Percentiles rank a stretch among this genome's conserved stretches.
Evolutionary conservation across 2,888 invertebrate species (phyloP).

Genomic region (Taenaris catops): DNA sequence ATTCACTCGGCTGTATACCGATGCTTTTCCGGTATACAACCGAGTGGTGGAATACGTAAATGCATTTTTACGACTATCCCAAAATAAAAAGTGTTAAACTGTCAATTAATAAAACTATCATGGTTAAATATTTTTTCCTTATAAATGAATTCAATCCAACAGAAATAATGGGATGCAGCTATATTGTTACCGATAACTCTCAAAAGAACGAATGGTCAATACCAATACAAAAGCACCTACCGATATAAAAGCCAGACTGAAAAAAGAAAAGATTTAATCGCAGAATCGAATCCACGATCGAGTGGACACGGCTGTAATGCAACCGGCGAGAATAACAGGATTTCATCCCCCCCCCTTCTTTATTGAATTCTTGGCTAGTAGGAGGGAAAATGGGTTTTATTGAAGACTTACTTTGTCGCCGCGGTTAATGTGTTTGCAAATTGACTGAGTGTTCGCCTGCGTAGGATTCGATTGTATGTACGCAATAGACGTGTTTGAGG

Average conservation of each 20-base stretch:
- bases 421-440: conserved; percentile 3
- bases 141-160: too few relatives aligned
- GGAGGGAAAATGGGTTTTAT: conserved; percentile 7
- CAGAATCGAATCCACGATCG: conserved; percentile 8
- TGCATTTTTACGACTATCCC: too few relatives aligned
- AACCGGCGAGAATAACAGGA: conserved; percentile 12
- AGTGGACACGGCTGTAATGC: conserved; percentile 8
- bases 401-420: conserved; percentile 9
- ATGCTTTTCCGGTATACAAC: too few relatives aligned
- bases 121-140: too few relatives aligned
- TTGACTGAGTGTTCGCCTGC: not conserved
- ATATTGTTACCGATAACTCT: conserved; percentile 6
- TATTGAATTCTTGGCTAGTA: conserved; percentile 7
- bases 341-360: conserved; percentile 12
- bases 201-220: conserved; percentile 6
- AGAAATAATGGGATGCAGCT: too few relatives aligned
- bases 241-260: conserved; percentile 7
- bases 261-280: conserved; percentile 7
- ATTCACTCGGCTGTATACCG: too few relatives aligned
- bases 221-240: conserved; percentile 1
- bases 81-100: too few relatives aligned
- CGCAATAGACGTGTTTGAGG: too few relatives aligned
- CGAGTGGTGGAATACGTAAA: too few relatives aligned
- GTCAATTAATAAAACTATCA: too few relatives aligned
- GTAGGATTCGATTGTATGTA: not conserved